Base-by-base conservation (phyloP, 2,113 vertebrate genomes). In the Esox niger region DNA sequence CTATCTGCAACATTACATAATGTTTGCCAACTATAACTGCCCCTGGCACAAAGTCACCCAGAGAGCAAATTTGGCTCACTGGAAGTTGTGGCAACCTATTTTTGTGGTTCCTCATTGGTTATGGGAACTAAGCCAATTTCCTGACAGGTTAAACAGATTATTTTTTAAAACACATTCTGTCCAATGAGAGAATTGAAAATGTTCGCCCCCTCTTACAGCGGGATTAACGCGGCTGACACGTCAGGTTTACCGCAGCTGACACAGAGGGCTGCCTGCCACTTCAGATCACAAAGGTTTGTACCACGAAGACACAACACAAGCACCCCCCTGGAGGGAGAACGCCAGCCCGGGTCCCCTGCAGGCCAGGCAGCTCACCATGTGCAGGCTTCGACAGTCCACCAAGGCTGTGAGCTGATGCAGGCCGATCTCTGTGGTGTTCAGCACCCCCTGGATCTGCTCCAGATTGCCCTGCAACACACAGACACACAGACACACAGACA, bases 381-480 rank as follows among this genome's bases (percentile, higher is more conserved):
- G 97, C 63, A 99, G 91, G 83, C 97, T 97, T 63, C 96, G 95
- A 46, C 97, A 99, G 90, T 99, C 97, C 61, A 99, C 96, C 78
- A 99, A 86, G 55, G 97, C 97, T 0, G 97, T 99, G 84, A 99
- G 92, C 83, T 98, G 97, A 87, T 99, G 97, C 60, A 99, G 85
- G 83, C 92, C 93, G 80, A 95, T 92, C 87, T 99, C 97, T 0
- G 96, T 99, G 84, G 92, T 86, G 32, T 99, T 98, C 79, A 98
- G 87, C 47, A 94, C 91, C 49, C 92, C 92, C 84, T 99, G 97
- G 76, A 98, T 91, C 59, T 91, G 92, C 7, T 92, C 90, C 69
- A 99, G 87, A 38, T 88, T 90, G n/a, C 88, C 94, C 97, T 99
- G 84, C 17, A 83, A 83, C 68, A 54, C 3, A 82, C 43, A 20